These are phyloP conservation scores for Pachyrhynchus sulphureomaculatus DNA, from an alignment of 1,140 invertebrate species.

Conservation along the genomic window DNA sequence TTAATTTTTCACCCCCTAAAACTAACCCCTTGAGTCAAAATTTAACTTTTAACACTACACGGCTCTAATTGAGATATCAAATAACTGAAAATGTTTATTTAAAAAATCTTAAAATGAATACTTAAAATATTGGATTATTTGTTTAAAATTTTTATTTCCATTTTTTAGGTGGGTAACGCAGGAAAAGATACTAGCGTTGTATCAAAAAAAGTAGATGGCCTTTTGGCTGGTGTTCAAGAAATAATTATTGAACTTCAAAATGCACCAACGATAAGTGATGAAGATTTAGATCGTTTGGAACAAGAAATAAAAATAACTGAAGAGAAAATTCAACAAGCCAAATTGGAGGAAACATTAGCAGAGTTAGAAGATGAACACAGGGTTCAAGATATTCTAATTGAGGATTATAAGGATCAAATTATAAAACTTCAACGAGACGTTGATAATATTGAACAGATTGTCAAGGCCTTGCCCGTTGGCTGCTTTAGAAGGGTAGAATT, in stretches of 20 bases:
- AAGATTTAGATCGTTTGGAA: slow-evolving; percentile 71
- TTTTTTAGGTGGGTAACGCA: slow-evolving; percentile 78
- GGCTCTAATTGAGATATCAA: too few species aligned
- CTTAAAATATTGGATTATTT: too few species aligned
- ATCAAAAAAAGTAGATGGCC: slow-evolving; percentile 76
- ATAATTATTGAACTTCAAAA: slow-evolving; percentile 81
- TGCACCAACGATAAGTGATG: slow-evolving; percentile 72
- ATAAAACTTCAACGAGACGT: slow-evolving; percentile 75
- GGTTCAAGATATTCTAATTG: slow-evolving; percentile 75
- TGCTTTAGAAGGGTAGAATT: slow-evolving; percentile 63
- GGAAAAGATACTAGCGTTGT: slow-evolving; percentile 78
- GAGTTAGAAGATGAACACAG: slow-evolving; percentile 70
- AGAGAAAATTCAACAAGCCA: slow-evolving; percentile 67
- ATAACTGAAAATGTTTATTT: too few species aligned
- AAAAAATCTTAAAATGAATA: too few species aligned
- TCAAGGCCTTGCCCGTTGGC: slow-evolving; percentile 74
- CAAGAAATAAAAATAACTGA: slow-evolving; percentile 72
- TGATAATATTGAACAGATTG: slow-evolving; percentile 82
- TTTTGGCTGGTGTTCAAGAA: slow-evolving; percentile 72
- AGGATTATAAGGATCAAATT: slow-evolving; percentile 81
- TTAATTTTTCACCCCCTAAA: too few species aligned
- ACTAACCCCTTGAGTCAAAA: too few species aligned
- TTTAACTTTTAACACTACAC: too few species aligned
- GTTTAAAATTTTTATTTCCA: background rate
- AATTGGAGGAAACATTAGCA: slow-evolving; percentile 75